Percentiles rank a stretch among this genome's conserved stretches.
These are phyloP conservation scores for Clarias gariepinus DNA, from an alignment of 2,113 vertebrate species.

Conservation along the genomic window DNA sequence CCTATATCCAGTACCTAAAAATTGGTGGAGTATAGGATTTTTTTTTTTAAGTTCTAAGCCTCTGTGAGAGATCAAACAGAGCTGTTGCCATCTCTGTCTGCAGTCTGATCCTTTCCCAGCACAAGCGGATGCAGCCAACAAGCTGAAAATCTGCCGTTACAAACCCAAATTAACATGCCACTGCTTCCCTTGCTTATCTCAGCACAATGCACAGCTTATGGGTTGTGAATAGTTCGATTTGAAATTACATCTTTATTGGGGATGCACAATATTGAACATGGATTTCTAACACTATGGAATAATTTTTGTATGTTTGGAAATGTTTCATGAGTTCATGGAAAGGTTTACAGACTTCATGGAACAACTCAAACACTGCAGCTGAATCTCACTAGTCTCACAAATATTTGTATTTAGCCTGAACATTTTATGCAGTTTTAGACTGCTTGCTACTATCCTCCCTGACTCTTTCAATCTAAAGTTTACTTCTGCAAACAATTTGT, in stretches of 20 bases:
- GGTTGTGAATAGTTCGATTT: slow-evolving; percentile 44
- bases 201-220: slow-evolving; percentile 33
- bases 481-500: slow-evolving; percentile 71
- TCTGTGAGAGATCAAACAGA: slow-evolving; percentile 59
- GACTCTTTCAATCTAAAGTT: slow-evolving; percentile 44
- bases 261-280: slow-evolving; percentile 45
- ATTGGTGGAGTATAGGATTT: slow-evolving; percentile 20
- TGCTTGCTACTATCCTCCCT: slow-evolving; percentile 26
- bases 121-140: slow-evolving; percentile 53
- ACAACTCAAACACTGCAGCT: slow-evolving; percentile 21
- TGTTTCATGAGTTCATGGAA: slow-evolving; percentile 33
- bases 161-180: slow-evolving; percentile 53
- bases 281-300: slow-evolving; percentile 40
- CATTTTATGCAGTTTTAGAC: slow-evolving; percentile 20
- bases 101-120: slow-evolving; percentile 53
- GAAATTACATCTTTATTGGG: slow-evolving; percentile 59
- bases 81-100: slow-evolving; percentile 43
- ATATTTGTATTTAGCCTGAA: slow-evolving; percentile 23
- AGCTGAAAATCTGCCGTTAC: slow-evolving; percentile 52
- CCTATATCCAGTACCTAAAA: slow-evolving; percentile 20
- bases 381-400: background rate
- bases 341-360: slow-evolving; percentile 44
- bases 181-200: slow-evolving; percentile 52
- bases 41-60: slow-evolving; percentile 39
- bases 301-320: background rate